Evolutionary conservation across 2,888 invertebrate genomes (phyloP).

Genomic region (Apotomis betuletana): DNA sequence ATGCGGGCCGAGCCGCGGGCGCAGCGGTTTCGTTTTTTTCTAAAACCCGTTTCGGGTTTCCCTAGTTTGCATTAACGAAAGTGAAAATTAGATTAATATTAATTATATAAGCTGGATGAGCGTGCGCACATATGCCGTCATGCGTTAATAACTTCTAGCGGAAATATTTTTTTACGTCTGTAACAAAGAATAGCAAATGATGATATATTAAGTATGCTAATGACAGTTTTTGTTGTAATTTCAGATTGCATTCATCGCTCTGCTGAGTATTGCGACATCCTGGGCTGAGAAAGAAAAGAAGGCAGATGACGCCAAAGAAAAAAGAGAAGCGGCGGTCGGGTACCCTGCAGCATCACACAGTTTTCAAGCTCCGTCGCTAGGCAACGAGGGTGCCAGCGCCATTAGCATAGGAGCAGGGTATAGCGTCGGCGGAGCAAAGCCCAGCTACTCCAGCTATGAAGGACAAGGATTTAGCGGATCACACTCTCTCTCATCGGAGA

Average conservation of each 20-base stretch:
- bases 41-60: slow-evolving; percentile 59
- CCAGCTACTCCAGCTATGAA: slow-evolving; percentile 59
- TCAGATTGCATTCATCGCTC: slow-evolving; percentile 71
- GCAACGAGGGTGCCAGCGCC: slow-evolving; percentile 72
- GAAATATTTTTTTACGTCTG: slow-evolving; percentile 24
- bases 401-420: slow-evolving; percentile 78
- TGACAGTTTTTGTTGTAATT: slow-evolving; percentile 54
- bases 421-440: slow-evolving; percentile 75
- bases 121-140: slow-evolving; percentile 27
- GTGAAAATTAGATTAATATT: slow-evolving; percentile 47
- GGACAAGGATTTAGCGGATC: slow-evolving; percentile 61
- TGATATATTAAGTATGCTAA: slow-evolving; percentile 31
- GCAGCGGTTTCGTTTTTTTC: slow-evolving; percentile 56
- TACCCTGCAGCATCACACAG: slow-evolving; percentile 60
- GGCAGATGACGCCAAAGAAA: slow-evolving; percentile 70
- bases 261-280: slow-evolving; percentile 68
- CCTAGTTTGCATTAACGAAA: slow-evolving; percentile 57
- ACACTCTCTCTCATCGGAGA: slow-evolving; percentile 62
- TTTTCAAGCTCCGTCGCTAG: slow-evolving; percentile 54
- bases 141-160: slow-evolving; percentile 30
- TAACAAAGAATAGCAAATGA: slow-evolving; percentile 19
- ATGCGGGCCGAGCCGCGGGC: slow-evolving; percentile 71
- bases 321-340: slow-evolving; percentile 68
- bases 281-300: slow-evolving; percentile 66
- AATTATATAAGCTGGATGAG: slow-evolving; percentile 34